Percentiles rank a stretch among this genome's conserved stretches.
phyloP scores from a whole-genome alignment of 1,140 invertebrate genomes.

The Brachionus manjavacas region DNA sequence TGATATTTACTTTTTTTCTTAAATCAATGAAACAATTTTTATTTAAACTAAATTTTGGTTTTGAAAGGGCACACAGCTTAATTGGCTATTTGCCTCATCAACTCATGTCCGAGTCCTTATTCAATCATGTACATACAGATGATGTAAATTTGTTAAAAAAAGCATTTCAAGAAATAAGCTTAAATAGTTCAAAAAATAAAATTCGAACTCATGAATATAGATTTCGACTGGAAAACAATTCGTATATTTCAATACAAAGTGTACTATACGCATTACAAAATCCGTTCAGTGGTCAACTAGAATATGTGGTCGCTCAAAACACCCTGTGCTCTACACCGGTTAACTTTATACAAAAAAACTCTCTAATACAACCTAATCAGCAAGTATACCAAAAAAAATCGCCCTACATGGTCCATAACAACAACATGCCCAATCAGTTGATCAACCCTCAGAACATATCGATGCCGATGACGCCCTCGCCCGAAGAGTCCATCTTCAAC shows the following conservation, averaged over 20 bases:
- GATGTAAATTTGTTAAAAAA: constrained; percentile 34
- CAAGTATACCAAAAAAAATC: background rate
- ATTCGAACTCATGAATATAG: constrained; percentile 29
- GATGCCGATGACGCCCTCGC: constrained; percentile 25
- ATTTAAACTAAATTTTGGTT: background rate
- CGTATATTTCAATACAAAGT: background rate
- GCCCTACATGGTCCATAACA: background rate
- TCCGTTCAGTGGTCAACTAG: constrained; percentile 35
- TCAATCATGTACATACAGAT: constrained; percentile 39
- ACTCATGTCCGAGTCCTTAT: constrained; percentile 23
- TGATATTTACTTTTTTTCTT: too few relatives aligned
- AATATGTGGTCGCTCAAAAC: constrained; percentile 27
- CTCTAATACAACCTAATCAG: background rate
- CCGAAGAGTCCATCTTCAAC: background rate
- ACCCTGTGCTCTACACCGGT: background rate
- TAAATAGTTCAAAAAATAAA: constrained; percentile 7
- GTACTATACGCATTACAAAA: constrained; percentile 20
- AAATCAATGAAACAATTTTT: too few relatives aligned
- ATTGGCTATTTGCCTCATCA: constrained; percentile 33
- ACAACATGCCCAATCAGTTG: background rate
- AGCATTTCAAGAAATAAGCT: constrained; percentile 34
- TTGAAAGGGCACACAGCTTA: background rate
- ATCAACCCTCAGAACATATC: constrained; percentile 7
- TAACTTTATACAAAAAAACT: background rate
- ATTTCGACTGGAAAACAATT: constrained; percentile 23